phyloP scores from a whole-genome alignment of 2,113 vertebrate genomes.

The Spea bombifrons region DNA sequence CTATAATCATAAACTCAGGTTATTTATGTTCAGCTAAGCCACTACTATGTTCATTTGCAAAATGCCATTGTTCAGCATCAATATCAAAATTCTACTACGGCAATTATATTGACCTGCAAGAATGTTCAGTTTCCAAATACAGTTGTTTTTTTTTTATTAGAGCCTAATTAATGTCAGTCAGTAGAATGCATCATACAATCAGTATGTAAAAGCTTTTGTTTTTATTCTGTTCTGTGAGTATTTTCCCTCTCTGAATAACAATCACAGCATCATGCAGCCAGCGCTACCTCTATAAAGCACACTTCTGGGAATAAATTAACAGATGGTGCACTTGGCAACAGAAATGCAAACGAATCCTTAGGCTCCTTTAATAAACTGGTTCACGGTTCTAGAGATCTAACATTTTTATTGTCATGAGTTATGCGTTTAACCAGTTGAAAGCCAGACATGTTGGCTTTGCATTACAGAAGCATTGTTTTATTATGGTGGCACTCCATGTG shows the following conservation, averaged over 20 bases:
- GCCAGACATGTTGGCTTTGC: not conserved
- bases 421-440: conserved; percentile 5
- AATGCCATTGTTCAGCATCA: too few relatives aligned
- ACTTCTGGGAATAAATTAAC: conserved; percentile 42
- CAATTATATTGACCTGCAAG: conserved; percentile 9
- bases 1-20: too few relatives aligned
- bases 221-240: conserved; percentile 28
- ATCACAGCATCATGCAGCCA: conserved; percentile 24
- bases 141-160: not conserved
- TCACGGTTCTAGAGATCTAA: conserved; percentile 3
- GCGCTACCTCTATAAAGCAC: conserved; percentile 23
- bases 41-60: too few relatives aligned
- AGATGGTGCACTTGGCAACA: conserved; percentile 44
- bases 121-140: conserved; percentile 1
- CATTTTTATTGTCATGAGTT: conserved; percentile 32
- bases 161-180: conserved; percentile 15
- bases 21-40: too few relatives aligned
- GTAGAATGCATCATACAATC: conserved; percentile 9
- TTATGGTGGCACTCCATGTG: too few relatives aligned
- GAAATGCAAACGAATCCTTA: conserved; percentile 34
- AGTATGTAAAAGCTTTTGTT: conserved; percentile 28
- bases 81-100: too few relatives aligned
- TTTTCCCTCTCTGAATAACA: conserved; percentile 32
- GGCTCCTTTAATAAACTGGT: conserved; percentile 28
- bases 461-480: too few relatives aligned